These are phyloP conservation scores for Lateolabrax maculatus DNA, from an alignment of 2,797 vertebrate species.

Conservation along the genomic window DNA sequence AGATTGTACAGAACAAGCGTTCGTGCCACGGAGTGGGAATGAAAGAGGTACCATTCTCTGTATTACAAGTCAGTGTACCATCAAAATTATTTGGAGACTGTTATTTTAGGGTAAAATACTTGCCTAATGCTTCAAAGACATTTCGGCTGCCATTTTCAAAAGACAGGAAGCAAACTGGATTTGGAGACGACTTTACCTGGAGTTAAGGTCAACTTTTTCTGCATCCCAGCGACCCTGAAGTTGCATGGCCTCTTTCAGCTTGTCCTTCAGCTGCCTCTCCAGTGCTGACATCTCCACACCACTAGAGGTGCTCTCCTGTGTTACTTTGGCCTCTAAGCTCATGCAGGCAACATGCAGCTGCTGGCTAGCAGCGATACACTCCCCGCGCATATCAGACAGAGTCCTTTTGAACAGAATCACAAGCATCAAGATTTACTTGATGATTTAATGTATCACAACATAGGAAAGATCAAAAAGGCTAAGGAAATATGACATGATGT, in stretches of 20 bases:
- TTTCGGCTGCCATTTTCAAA: neutral
- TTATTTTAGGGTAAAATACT: no score
- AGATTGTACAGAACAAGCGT: no score
- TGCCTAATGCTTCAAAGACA: no score
- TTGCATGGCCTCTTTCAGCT: slow-evolving; percentile 87
- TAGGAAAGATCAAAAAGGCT: neutral
- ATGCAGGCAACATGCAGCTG: slow-evolving; percentile 84
- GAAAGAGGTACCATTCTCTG: no score
- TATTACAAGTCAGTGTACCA: no score
- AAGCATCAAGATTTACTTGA: slow-evolving; percentile 21
- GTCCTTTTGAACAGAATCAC: slow-evolving; percentile 78
- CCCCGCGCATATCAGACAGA: slow-evolving; percentile 84
- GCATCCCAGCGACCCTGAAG: slow-evolving; percentile 86
- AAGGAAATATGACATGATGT: slow-evolving; percentile 21
- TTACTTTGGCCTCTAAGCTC: slow-evolving; percentile 79
- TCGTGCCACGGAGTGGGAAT: no score
- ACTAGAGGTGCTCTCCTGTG: slow-evolving; percentile 66
- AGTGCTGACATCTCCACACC: slow-evolving; percentile 74
- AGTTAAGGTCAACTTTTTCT: slow-evolving; percentile 88
- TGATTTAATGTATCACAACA: slow-evolving; percentile 5
- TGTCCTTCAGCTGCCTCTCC: slow-evolving; percentile 85
- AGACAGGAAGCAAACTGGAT: neutral
- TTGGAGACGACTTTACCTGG: slow-evolving; percentile 81
- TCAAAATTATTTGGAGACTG: no score
- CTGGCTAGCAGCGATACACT: slow-evolving; percentile 75